Conservation (phyloP, 2,888 invertebrate genomes). For the Lobophora halterata region DNA sequence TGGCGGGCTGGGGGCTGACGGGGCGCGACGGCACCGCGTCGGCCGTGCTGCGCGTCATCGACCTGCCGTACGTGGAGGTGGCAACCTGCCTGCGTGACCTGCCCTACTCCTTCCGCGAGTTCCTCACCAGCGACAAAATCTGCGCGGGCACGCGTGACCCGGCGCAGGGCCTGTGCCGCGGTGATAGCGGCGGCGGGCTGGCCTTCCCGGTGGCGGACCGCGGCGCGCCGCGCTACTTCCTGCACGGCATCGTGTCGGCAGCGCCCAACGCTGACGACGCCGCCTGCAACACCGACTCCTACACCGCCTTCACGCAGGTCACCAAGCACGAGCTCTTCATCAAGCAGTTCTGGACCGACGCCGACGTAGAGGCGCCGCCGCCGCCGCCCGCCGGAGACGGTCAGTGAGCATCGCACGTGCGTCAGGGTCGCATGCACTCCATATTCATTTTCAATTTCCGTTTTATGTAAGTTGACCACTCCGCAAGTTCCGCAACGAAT, state of each 20-base stretch:
- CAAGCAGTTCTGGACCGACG: constrained; percentile 35
- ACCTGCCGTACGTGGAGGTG: constrained; percentile 42
- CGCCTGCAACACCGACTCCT: constrained; percentile 45
- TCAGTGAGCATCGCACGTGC: too few relatives aligned
- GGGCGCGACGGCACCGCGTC: constrained; percentile 39
- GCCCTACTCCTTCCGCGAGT: constrained; percentile 37
- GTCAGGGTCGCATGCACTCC: too few relatives aligned
- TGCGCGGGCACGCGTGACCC: constrained; percentile 46
- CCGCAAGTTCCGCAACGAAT: too few relatives aligned
- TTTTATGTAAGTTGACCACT: too few relatives aligned
- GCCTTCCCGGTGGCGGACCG: too few relatives aligned
- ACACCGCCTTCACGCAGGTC: constrained; percentile 55
- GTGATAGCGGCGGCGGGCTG: constrained; percentile 67
- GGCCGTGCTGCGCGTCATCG: constrained; percentile 39
- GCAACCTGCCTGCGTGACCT: constrained; percentile 34
- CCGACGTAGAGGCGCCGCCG: too few relatives aligned
- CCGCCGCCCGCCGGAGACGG: too few relatives aligned
- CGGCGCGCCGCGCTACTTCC: constrained; percentile 56
- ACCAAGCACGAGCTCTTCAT: constrained; percentile 52
- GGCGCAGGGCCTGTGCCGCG: too few relatives aligned
- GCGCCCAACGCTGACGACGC: constrained; percentile 48
- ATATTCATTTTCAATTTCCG: too few relatives aligned
- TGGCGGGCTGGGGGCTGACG: constrained; percentile 49
- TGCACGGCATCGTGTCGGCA: constrained; percentile 60
- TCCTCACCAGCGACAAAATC: constrained; percentile 49